Evolutionary conservation across 2,888 invertebrate genomes (phyloP), one percentile per base, ranked within the genome.

Genomic region (Neelides folsomi): DNA sequence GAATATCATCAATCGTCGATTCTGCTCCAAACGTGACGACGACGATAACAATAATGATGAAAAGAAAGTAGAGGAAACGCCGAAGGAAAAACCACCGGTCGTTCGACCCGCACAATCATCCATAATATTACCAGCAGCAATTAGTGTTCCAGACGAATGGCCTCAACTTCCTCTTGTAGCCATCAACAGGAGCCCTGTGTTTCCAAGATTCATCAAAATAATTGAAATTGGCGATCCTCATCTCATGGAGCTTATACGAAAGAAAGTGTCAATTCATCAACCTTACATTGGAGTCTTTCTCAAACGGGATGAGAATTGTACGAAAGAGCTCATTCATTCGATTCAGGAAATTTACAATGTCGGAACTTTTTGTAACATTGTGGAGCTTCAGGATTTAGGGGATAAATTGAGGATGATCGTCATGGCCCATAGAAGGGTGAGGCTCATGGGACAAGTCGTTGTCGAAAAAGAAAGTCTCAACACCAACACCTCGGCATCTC

Each of bases 261-360:
- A 92, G 58, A 97, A 97, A 75, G 89, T 97, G 0, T 86, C 86
- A 70, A 71, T 97, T 13, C 93, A 93, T 70, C 93, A 94, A 69
- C 98, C 98, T 0, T 99, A 98, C 68, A 84, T 93, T 46, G 98
- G 97, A 4, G 84, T 98, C 47, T 99, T 99, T 69, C 74, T 99
- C 64, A 93, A 94, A 67, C 89, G 83, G 68, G 82, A 83, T 66
- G 87, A 89, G 67, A 89, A 86, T 81, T 86, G 86, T 68, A 87
- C 90, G 60, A 75, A 81, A 0, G 95, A 95, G 68, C 76, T 92
- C 15, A 86, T 97, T 0, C 76, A 81, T 10, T 83, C 76, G 49
- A 67, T 95, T 20, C 80, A 84, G 55, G 95, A 98, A 59, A 76
- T 99, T 38, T 86, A 94, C 69, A 73, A 79, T 48, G 78, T 94